Evolutionary conservation across 2,797 vertebrate genomes (phyloP), one percentile per base, ranked within the genome.

Genomic region (Macropus fuliginosus): DNA sequence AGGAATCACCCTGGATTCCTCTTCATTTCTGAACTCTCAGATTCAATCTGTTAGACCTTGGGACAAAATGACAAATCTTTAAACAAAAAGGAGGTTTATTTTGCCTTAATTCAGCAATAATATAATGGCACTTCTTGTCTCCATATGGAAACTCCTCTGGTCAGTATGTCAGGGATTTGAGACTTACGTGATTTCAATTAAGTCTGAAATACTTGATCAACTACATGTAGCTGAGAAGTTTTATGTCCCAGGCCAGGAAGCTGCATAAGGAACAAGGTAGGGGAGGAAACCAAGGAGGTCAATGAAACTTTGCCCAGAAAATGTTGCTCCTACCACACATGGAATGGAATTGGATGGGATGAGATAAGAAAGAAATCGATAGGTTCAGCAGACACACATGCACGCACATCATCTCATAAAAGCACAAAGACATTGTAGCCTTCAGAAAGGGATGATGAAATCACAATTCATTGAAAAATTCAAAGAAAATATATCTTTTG

Each of bases 191-290:
- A 31, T 62, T 12, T 62, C 62, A 66, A 16, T 13, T 16, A 18
- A n/a, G 14, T 66, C 5, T 66, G 5, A n/a, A 34, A 66, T n/a
- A 66, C 1, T 14, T 66, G 13, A n/a, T 5, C 34, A n/a, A 66
- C 14, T 66, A n/a, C 34, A 66, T 66, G 16, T 66, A 66, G 9
- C 13, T 16, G 24, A 34, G 13, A n/a, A 1, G 34, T n/a, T n/a
- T 66, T n/a, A 16, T 66, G 4, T 6, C 0, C 1, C 5, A n/a
- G 34, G 34, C 14, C 4, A n/a, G 34, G 34, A n/a, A n/a, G 34
- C 14, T 66, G 4, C 34, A n/a, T n/a, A 1, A n/a, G 34, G 34
- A 34, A 66, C 13, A n/a, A n/a, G 34, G 13, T 5, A 5, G 34
- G 34, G 34, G 34, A n/a, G 34, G 34, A n/a, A 66, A n/a, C 1